Evolutionary conservation across 2,797 vertebrate genomes (phyloP), one percentile per base, ranked within the genome.

Genomic region (Eulemur rubriventer): DNA sequence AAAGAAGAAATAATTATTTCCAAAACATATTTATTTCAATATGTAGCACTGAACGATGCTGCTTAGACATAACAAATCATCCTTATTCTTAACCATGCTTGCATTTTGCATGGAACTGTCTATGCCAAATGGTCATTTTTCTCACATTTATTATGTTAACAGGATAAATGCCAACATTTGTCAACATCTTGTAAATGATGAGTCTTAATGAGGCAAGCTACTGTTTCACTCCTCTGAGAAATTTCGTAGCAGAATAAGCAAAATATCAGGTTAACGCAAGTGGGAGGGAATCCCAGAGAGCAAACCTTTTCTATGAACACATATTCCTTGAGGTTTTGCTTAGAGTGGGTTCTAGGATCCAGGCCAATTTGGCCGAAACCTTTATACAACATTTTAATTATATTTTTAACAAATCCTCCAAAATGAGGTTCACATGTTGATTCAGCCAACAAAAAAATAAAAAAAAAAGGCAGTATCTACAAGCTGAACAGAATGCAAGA

Each of bases 151-250:
- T 98, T 99, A 98, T 98, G 98, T 98, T 98, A 98, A 98, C 98
- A 99, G 98, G 98, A 98, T 98, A 99, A 99, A 99, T 98, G 98
- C 98, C 98, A 99, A 93, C 97, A 84, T 99, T 99, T 98, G 98
- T 99, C 98, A 99, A 98, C 98, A 99, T 98, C 98, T 98, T 98
- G 98, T 99, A 99, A 98, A 99, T 99, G 98, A 99, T 99, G 98
- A 98, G 98, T 96, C 98, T 98, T 99, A 99, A 99, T 99, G 98
- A 98, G 98, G 97, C 98, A 98, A 98, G 98, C 98, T 98, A 98
- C 98, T 98, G 97, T 98, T 98, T 98, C 97, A 97, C 98, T 98
- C 98, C 98, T 98, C 98, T 92, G 97, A 99, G 98, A 97, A 98
- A 98, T 98, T 96, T 98, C 97, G 95, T 98, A 98, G 98, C 98